Conservation (phyloP, 2,113 vertebrate genomes). For the Chaenogobius annularis region DNA sequence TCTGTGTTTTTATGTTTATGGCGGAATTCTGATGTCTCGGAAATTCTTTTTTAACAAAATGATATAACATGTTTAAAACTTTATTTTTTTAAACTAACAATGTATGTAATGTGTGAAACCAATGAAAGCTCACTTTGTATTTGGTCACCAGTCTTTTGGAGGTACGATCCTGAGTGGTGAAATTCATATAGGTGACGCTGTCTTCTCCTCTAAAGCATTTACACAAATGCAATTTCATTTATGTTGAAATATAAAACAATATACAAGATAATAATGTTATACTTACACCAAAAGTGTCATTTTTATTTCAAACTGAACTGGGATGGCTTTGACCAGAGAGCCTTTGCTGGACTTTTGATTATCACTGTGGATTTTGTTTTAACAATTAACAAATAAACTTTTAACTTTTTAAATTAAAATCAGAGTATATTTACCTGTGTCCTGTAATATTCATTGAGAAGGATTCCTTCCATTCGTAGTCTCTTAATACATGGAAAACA, state of each 20-base stretch:
- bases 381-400: conserved; percentile 1
- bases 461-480: conserved; percentile 55
- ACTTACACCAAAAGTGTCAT: conserved; percentile 69
- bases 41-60: no score
- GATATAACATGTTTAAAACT: neutral
- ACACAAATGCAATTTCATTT: neutral
- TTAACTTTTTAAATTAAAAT: neutral
- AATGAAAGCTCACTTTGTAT: conserved; percentile 48
- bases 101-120: neutral
- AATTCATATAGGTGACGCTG: conserved; percentile 57
- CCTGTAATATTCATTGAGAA: conserved; percentile 57
- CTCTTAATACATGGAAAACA: conserved; percentile 40
- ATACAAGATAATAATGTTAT: neutral
- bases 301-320: conserved; percentile 64
- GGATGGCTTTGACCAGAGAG: conserved; percentile 43
- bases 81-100: neutral
- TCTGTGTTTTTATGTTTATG: no score
- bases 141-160: conserved; percentile 35
- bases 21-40: no score
- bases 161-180: conserved; percentile 54
- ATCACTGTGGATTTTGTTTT: conserved; percentile 53
- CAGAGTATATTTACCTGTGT: conserved; percentile 58
- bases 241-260: neutral
- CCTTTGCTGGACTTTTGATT: conserved; percentile 52
- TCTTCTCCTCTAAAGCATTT: conserved; percentile 38